These are phyloP conservation scores for Erynnis tages DNA, from an alignment of 2,888 invertebrate species.

Conservation along the genomic window DNA sequence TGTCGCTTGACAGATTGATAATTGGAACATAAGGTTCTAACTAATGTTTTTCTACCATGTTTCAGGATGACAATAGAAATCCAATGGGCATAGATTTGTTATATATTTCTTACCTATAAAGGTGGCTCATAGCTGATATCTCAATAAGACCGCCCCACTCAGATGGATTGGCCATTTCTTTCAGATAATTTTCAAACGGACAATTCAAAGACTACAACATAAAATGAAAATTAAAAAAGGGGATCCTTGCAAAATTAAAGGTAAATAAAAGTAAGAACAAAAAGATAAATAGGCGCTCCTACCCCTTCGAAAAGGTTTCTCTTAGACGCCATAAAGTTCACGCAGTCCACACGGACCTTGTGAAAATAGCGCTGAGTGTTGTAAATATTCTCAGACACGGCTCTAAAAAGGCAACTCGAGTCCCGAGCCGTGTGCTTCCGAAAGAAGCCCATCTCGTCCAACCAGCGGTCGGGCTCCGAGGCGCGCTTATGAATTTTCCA, in stretches of 20 bases:
- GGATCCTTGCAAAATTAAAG: constrained; percentile 21
- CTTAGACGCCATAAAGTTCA: constrained; percentile 86
- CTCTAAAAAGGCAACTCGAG: constrained; percentile 93
- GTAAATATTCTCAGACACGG: constrained; percentile 91
- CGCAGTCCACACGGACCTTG: constrained; percentile 87
- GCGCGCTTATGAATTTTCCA: constrained; percentile 75
- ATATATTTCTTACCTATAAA: constrained; percentile 82
- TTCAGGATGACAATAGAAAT: too few relatives aligned
- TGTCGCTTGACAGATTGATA: too few relatives aligned
- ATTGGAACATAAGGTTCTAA: too few relatives aligned
- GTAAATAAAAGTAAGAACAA: constrained; percentile 27
- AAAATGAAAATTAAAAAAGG: constrained; percentile 43
- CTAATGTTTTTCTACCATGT: not conserved
- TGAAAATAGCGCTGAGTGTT: constrained; percentile 87
- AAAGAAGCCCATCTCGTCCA: constrained; percentile 90
- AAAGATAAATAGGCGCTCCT: constrained; percentile 42
- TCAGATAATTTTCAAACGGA: constrained; percentile 85
- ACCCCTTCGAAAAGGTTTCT: constrained; percentile 84
- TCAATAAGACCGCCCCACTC: constrained; percentile 87
- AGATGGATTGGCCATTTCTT: constrained; percentile 85
- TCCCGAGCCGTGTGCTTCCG: constrained; percentile 94
- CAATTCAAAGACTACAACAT: constrained; percentile 82
- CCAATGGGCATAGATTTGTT: not conserved
- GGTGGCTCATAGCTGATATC: constrained; percentile 85
- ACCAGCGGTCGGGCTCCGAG: constrained; percentile 86